Percentiles rank a stretch among this genome's conserved stretches.
phyloP scores from a whole-genome alignment of 2,113 vertebrate genomes.

The Percina caprodes region DNA sequence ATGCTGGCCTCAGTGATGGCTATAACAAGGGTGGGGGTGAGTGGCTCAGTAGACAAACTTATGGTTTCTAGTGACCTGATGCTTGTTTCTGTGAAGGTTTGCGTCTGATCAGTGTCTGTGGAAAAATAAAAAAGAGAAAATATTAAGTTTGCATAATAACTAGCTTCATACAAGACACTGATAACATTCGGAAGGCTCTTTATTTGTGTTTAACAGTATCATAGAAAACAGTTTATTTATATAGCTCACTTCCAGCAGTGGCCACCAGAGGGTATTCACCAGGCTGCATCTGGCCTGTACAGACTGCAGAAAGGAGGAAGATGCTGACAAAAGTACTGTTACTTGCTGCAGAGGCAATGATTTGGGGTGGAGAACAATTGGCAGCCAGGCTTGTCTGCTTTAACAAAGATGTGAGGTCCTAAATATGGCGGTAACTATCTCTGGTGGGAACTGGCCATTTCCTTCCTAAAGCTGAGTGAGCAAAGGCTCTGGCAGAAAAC shows the following conservation, averaged over 20 bases:
- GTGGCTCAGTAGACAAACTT: constrained; percentile 59
- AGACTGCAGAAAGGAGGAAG: constrained; percentile 36
- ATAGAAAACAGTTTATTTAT: neutral
- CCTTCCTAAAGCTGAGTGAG: constrained; percentile 95
- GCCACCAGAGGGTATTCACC: constrained; percentile 66
- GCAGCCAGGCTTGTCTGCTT: constrained; percentile 86
- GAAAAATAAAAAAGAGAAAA: constrained; percentile 24
- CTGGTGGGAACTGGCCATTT: constrained; percentile 86
- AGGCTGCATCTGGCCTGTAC: neutral
- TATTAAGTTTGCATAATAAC: neutral
- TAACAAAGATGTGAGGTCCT: constrained; percentile 92
- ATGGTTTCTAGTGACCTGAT: constrained; percentile 44
- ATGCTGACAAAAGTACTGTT: constrained; percentile 82
- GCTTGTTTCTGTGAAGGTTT: constrained; percentile 60
- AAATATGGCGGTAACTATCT: constrained; percentile 87
- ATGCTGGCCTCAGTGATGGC: constrained; percentile 62
- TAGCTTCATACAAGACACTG: neutral
- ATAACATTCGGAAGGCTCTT: neutral
- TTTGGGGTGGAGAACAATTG: constrained; percentile 90
- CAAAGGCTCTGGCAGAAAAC: constrained; percentile 80
- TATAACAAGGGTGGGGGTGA: constrained; percentile 55
- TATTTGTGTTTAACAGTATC: neutral
- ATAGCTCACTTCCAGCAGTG: neutral
- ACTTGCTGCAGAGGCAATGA: constrained; percentile 87
- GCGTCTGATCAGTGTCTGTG: constrained; percentile 66